These are phyloP conservation scores for Peromyscus attwateri DNA, from an alignment of 2,797 vertebrate species.

Conservation along the genomic window DNA sequence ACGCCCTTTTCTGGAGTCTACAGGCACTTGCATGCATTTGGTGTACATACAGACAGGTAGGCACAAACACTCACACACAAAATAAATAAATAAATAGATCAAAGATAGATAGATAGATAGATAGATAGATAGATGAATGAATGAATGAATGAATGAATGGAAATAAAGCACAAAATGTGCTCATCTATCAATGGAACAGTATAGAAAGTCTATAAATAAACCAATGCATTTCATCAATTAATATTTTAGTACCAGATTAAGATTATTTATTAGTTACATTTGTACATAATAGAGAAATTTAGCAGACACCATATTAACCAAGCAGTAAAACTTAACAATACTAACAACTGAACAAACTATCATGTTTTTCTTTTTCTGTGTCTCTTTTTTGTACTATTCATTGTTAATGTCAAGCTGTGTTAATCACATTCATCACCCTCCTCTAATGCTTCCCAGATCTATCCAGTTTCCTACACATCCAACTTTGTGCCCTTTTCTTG, in stretches of 20 bases:
- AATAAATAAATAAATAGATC: no score
- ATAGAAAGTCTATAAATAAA: not conserved
- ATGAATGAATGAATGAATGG: no score
- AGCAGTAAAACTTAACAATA: not conserved
- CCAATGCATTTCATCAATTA: not conserved
- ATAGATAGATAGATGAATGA: no score
- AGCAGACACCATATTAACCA: not conserved
- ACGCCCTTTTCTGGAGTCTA: not conserved
- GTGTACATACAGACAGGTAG: not conserved
- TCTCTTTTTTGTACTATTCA: not conserved
- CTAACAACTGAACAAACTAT: not conserved
- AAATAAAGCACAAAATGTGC: not conserved
- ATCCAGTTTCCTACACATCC: not conserved
- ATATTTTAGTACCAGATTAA: not conserved
- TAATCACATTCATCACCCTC: not conserved
- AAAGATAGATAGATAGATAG: no score
- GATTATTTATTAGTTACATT: not conserved
- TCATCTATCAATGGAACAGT: no score
- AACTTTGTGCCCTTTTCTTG: not conserved
- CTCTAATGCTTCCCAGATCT: not conserved
- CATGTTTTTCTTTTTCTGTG: not conserved
- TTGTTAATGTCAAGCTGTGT: not conserved
- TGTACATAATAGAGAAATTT: not conserved
- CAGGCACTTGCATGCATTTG: not conserved
- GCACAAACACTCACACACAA: no score